These are phyloP conservation scores for Enhydra lutris DNA, from an alignment of 2,113 vertebrate genomes.

Conservation along the genomic window DNA sequence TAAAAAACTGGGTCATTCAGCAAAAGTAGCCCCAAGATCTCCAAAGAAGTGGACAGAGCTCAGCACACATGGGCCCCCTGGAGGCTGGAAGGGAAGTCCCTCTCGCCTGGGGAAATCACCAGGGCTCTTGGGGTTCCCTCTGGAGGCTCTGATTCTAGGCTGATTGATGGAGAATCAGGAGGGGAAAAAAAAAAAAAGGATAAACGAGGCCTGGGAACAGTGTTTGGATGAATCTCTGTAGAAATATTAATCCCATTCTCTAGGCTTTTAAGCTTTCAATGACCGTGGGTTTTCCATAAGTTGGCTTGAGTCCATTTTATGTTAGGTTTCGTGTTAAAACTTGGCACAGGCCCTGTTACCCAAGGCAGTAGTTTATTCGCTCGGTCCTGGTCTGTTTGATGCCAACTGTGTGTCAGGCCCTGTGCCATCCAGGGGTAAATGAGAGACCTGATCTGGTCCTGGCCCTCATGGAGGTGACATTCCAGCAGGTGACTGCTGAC, in stretches of 20 bases:
- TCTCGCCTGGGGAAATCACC: neutral
- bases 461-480: neutral
- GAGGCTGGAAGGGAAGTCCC: neutral
- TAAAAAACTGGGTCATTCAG: neutral
- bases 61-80: neutral
- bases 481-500: neutral
- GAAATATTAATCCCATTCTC: neutral
- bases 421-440: neutral
- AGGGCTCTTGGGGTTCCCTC: neutral
- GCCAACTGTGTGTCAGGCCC: neutral
- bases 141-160: neutral
- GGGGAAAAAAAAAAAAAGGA: neutral
- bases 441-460: neutral
- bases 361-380: neutral
- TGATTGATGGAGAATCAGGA: neutral
- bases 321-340: neutral
- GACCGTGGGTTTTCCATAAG: neutral
- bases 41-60: neutral
- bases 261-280: neutral
- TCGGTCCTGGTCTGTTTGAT: accelerated
- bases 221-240: neutral
- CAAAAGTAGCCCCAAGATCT: neutral
- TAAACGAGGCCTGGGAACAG: neutral
- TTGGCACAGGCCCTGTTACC: neutral
- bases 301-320: neutral